Evolutionary conservation across 2,888 invertebrate species (phyloP).

Genomic region (Barypeithes pellucidus): DNA sequence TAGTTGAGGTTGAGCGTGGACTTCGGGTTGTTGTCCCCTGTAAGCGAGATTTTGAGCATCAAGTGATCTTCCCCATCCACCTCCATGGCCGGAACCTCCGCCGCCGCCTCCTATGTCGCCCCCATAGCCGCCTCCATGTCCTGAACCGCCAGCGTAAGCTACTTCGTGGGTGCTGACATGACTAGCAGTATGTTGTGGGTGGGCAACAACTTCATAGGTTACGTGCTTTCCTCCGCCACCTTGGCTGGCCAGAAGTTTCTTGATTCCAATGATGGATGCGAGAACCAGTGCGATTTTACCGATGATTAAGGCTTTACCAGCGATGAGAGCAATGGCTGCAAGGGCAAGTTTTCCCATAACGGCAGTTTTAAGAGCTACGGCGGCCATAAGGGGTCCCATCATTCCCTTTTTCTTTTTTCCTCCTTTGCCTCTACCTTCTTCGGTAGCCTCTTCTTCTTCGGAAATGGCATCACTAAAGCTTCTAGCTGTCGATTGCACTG

Average conservation of each 20-base stretch:
- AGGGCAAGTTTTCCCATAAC: constrained; percentile 85
- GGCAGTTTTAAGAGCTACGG: constrained; percentile 85
- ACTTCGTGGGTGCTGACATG: constrained; percentile 81
- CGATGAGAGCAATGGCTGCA: constrained; percentile 88
- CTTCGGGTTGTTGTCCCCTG: constrained; percentile 77
- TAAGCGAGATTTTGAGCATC: constrained; percentile 87
- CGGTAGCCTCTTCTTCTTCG: constrained; percentile 79
- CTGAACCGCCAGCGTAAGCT: constrained; percentile 69
- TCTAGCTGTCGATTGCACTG: constrained; percentile 85
- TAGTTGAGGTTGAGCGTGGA: constrained; percentile 62
- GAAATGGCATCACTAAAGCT: constrained; percentile 83
- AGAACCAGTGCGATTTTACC: constrained; percentile 89
- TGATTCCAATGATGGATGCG: constrained; percentile 87
- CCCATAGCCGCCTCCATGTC: constrained; percentile 72
- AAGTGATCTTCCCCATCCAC: constrained; percentile 86
- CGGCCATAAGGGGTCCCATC: constrained; percentile 83
- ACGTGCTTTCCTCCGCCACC: constrained; percentile 85
- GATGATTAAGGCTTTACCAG: constrained; percentile 88
- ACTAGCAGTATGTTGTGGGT: constrained; percentile 84
- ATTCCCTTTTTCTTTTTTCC: constrained; percentile 89
- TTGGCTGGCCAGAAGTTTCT: constrained; percentile 84
- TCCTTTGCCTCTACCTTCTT: constrained; percentile 81
- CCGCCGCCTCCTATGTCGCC: constrained; percentile 72
- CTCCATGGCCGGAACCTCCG: constrained; percentile 77
- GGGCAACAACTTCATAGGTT: constrained; percentile 90